Evolutionary conservation across 2,888 invertebrate species (phyloP).

Genomic region (Drosophila multiciliata): DNA sequence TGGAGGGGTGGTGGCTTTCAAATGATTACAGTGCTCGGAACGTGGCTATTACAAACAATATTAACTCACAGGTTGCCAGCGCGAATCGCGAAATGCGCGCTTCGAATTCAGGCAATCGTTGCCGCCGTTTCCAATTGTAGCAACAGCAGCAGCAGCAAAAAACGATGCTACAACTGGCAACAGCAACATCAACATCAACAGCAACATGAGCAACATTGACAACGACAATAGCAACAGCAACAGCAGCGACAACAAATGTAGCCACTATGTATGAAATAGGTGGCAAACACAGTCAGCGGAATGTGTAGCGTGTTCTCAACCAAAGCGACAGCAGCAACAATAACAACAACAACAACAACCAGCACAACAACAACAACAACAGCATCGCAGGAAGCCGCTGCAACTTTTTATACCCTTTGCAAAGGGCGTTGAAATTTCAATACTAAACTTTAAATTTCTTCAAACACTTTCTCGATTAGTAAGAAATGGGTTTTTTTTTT

Average conservation of each 20-base stretch:
- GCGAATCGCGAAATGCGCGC: constrained; percentile 56
- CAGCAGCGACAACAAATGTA: constrained; percentile 41
- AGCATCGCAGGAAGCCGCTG: constrained; percentile 49
- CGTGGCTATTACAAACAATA: constrained; percentile 78
- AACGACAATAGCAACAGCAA: constrained; percentile 22
- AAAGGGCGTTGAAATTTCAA: not conserved
- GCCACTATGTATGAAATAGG: constrained; percentile 72
- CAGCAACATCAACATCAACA: constrained; percentile 44
- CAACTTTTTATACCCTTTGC: constrained; percentile 14
- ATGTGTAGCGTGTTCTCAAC: constrained; percentile 64
- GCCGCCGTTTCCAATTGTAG: constrained; percentile 61
- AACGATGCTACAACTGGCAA: constrained; percentile 23
- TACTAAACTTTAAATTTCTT: not conserved
- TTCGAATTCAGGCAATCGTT: constrained; percentile 56
- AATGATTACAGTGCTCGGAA: constrained; percentile 68
- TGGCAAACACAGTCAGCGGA: constrained; percentile 70
- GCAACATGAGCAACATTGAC: constrained; percentile 36
- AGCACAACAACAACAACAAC: constrained; percentile 16
- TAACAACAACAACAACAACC: constrained; percentile 20
- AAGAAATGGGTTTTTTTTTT: not conserved
- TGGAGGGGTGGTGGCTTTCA: not conserved
- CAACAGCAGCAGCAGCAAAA: constrained; percentile 4
- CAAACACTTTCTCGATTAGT: not conserved
- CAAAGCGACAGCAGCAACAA: constrained; percentile 45
- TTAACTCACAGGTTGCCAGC: constrained; percentile 56